Evolutionary conservation across 2,797 vertebrate species (phyloP), one percentile per base, ranked within the genome.

Genomic region (Otolemur crassicaudatus): DNA sequence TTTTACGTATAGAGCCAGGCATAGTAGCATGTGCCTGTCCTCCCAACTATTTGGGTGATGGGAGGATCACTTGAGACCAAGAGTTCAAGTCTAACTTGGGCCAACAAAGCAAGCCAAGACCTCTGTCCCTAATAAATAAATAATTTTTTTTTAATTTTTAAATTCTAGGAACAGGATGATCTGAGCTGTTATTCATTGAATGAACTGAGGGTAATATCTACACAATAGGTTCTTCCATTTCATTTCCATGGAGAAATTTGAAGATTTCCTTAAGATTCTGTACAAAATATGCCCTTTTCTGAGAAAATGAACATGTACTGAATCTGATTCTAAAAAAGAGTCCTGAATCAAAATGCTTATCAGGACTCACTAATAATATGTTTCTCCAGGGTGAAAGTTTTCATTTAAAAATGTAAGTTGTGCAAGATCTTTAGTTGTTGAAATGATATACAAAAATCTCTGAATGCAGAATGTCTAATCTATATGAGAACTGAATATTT

Each of bases 351-450:
- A 91, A 86, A 86, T 34, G 84, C 25, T 83, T 7, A 96, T 95
- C 72, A 87, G 7, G 83, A 87, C 84, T 97, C 81, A 60, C 19
- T 25, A 1, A 95, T 94, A 96, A 80, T 94, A 88, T 92, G 94
- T 98, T 98, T 98, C 7, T 0, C 73, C 94, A 93, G 87, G 93
- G 60, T 34, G 11, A 88, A 92, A 97, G 97, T 98, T 97, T 95
- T 73, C 43, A 80, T 79, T 94, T 95, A 86, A 87, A 85, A 96
- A 91, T 72, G 23, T 0, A 94, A 83, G 77, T 63, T 92, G 7
- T 93, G 3, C 14, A 43, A 88, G 56, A 84, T 63, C 75, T 80
- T 75, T 73, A 79, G 69, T 79, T 91, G 0, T 87, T 69, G 46
- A 67, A 90, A 85, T 85, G 81, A 77, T 6, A 87, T 7, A 7